phyloP scores from a whole-genome alignment of 2,797 vertebrate genomes.

The Natrix natrix region DNA sequence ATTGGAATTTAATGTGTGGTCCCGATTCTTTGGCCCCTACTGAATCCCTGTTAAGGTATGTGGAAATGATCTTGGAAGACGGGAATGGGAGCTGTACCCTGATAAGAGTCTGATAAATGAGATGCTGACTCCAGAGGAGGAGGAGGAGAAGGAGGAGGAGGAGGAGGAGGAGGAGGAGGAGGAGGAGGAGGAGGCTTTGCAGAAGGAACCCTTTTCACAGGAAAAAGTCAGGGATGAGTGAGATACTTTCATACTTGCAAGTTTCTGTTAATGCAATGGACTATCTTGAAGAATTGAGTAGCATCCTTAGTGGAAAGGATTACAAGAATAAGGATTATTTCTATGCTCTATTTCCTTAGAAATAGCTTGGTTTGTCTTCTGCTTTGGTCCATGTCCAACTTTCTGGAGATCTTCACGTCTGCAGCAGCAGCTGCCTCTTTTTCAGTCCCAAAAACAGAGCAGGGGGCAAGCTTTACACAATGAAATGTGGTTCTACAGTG shows the following conservation, averaged over 20 bases:
- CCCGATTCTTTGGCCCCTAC: neutral
- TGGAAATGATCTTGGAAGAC: neutral
- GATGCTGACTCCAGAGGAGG: neutral
- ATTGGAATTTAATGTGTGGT: no score
- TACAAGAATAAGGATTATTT: neutral
- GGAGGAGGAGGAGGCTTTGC: neutral
- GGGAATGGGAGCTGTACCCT: neutral
- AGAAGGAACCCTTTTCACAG: neutral
- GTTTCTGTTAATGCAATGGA: neutral
- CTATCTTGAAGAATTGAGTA: neutral
- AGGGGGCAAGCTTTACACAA: conserved; percentile 47
- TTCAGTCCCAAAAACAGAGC: conserved; percentile 40
- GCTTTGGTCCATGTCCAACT: conserved; percentile 2
- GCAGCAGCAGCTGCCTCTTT: conserved; percentile 53
- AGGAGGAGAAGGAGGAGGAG: neutral
- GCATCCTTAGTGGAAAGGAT: neutral
- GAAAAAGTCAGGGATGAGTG: neutral
- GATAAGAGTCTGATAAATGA: neutral
- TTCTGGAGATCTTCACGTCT: conserved; percentile 19
- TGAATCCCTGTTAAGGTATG: neutral
- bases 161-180: neutral
- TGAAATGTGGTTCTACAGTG: conserved; percentile 45
- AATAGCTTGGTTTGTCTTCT: neutral
- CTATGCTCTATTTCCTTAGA: neutral
- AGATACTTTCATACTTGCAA: neutral